A percentile compares a stretch with the other conserved stretches of the same genome.
These are phyloP conservation scores for Pseudonaja textilis DNA, from an alignment of 2,113 vertebrate species.

Conservation along the genomic window DNA sequence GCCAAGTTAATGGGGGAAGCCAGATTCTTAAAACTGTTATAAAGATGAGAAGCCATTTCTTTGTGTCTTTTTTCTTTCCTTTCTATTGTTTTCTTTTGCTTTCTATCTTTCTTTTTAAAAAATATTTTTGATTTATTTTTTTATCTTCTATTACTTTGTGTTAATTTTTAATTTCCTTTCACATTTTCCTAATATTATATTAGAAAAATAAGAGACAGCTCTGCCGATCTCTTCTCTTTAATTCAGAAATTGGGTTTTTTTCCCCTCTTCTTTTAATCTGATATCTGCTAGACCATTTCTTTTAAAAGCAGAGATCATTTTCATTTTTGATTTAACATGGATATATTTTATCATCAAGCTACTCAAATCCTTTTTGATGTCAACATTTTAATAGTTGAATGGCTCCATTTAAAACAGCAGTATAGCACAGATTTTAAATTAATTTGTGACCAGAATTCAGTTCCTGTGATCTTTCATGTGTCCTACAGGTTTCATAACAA, in stretches of 20 bases:
- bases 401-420: neutral
- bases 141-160: neutral
- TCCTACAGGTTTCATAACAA: conserved; percentile 9
- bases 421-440: neutral
- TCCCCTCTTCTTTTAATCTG: neutral
- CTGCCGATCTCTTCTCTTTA: neutral
- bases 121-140: neutral
- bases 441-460: conserved; percentile 20
- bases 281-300: neutral
- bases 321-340: neutral
- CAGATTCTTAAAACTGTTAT: neutral
- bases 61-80: neutral
- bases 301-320: neutral
- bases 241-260: neutral
- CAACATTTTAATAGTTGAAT: conserved; percentile 16
- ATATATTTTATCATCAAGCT: neutral
- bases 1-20: neutral
- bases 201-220: neutral
- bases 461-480: conserved; percentile 9
- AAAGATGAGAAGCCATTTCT: neutral
- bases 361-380: neutral
- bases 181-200: neutral
- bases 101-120: neutral
- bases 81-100: neutral
- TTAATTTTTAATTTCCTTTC: neutral